Conservation (phyloP, 2,888 invertebrate genomes). For the Cabera pusaria region DNA sequence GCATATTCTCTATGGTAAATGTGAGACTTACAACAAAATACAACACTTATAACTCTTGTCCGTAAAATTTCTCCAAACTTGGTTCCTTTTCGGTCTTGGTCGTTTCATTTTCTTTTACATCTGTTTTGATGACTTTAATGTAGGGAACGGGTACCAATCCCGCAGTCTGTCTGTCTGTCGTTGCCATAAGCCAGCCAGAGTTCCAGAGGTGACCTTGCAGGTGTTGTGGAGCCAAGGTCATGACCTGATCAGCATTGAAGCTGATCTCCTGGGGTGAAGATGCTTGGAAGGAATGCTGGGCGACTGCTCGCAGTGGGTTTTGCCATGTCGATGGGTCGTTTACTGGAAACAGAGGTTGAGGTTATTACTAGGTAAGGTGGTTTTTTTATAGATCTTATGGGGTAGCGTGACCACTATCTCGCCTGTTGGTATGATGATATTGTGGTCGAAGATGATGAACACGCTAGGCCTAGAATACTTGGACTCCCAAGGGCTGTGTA, state of each 20-base stretch:
- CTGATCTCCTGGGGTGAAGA: constrained; percentile 89
- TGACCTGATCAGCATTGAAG: constrained; percentile 88
- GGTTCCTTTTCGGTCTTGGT: too few relatives aligned
- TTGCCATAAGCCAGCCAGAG: constrained; percentile 87
- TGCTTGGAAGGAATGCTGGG: constrained; percentile 89
- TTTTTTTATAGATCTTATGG: too few relatives aligned
- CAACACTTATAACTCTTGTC: too few relatives aligned
- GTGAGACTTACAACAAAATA: too few relatives aligned
- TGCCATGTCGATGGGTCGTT: constrained; percentile 88
- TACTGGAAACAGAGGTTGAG: constrained; percentile 55
- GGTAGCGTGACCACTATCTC: too few relatives aligned
- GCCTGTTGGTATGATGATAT: too few relatives aligned
- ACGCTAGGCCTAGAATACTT: too few relatives aligned
- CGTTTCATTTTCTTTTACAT: constrained; percentile 6
- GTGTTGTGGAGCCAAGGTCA: constrained; percentile 92
- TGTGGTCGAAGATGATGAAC: too few relatives aligned
- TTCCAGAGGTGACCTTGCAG: constrained; percentile 88
- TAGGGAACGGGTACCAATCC: constrained; percentile 87
- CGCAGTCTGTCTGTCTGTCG: constrained; percentile 79
- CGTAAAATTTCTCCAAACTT: too few relatives aligned
- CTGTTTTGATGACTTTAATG: constrained; percentile 59
- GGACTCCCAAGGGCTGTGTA: too few relatives aligned
- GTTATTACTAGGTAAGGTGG: too few relatives aligned
- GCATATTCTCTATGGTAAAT: too few relatives aligned
- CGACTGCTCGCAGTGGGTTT: constrained; percentile 86